phyloP scores from a whole-genome alignment of 2,888 invertebrate species.

The Tiliacea aurago region DNA sequence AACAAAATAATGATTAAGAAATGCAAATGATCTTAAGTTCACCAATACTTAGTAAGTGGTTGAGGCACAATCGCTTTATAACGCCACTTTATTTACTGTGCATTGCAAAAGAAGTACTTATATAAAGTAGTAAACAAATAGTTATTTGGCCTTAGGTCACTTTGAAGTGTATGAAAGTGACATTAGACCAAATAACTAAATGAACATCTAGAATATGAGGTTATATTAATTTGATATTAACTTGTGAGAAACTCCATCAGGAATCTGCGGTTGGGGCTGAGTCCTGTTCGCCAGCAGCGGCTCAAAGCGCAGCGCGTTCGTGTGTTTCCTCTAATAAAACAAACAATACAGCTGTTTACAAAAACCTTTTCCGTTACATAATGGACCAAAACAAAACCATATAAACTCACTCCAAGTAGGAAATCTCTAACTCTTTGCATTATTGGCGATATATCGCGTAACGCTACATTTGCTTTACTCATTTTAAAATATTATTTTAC shows the following conservation, averaged over 20 bases:
- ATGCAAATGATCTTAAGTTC: no score
- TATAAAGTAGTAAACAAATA: no score
- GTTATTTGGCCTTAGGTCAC: no score
- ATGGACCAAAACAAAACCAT: constrained; percentile 63
- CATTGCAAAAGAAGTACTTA: not conserved
- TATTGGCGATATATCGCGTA: constrained; percentile 92
- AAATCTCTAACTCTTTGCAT: constrained; percentile 92
- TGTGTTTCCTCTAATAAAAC: constrained; percentile 90
- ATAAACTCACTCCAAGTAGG: constrained; percentile 91
- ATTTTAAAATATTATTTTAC: constrained; percentile 70
- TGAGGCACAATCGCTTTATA: not conserved
- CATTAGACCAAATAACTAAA: not conserved
- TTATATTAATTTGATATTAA: constrained; percentile 65
- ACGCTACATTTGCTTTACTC: constrained; percentile 85
- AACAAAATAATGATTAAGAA: not conserved
- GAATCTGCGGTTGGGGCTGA: constrained; percentile 95
- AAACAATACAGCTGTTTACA: constrained; percentile 42
- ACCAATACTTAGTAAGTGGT: not conserved
- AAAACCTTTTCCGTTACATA: constrained; percentile 72
- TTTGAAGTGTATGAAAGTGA: no score
- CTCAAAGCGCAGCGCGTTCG: constrained; percentile 92
- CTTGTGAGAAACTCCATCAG: constrained; percentile 95
- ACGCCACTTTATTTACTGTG: not conserved
- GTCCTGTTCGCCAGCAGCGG: constrained; percentile 93
- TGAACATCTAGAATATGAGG: constrained; percentile 13